These are phyloP conservation scores for Pandemis corylana DNA, from an alignment of 2,888 invertebrate species.

Conservation along the genomic window DNA sequence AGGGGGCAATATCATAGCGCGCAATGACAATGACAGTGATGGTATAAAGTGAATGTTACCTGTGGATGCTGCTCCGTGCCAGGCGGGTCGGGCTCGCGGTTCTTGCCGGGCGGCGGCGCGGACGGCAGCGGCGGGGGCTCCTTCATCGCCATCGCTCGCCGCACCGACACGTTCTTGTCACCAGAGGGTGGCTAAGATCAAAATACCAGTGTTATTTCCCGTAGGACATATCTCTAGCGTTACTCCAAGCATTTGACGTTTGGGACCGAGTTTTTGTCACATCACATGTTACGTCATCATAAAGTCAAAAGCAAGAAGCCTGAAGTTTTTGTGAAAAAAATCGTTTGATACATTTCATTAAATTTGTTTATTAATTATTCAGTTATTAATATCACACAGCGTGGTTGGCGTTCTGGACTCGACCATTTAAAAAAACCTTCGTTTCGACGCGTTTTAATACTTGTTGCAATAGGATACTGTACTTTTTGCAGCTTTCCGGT, in stretches of 20 bases:
- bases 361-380: too few species aligned
- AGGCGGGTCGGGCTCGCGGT: slow-evolving; percentile 83
- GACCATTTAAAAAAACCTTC: background rate
- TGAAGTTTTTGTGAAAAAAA: background rate
- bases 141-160: slow-evolving; percentile 87
- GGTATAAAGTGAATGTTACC: slow-evolving; percentile 46
- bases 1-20: too few species aligned
- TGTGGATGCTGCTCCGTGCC: slow-evolving; percentile 80
- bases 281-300: background rate
- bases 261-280: too few species aligned
- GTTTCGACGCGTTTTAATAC: background rate
- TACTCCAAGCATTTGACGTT: too few species aligned
- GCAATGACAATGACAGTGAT: too few species aligned
- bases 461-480: background rate
- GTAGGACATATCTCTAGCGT: background rate
- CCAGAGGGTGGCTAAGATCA: slow-evolving; percentile 54
- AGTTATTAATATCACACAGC: too few species aligned
- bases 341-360: too few species aligned
- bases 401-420: background rate
- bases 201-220: background rate
- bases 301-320: background rate
- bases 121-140: slow-evolving; percentile 85
- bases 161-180: slow-evolving; percentile 85
- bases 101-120: slow-evolving; percentile 79
- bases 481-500: background rate